phyloP scores from a whole-genome alignment of 2,797 vertebrate species.

The Cryptoprocta ferox region DNA sequence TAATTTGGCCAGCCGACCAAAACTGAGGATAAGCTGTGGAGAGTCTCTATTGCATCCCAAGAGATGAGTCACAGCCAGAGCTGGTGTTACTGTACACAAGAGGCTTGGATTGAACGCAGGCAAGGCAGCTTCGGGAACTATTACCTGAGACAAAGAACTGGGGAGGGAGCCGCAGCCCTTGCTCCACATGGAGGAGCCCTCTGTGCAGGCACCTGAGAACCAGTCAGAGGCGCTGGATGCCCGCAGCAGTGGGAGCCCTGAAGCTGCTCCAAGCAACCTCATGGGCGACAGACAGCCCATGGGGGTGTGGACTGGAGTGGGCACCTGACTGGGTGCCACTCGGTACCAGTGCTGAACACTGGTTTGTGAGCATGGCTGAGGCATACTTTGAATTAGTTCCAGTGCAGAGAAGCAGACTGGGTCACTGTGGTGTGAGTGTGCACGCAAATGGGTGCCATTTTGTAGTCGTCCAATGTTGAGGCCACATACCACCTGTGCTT shows the following conservation, averaged over 20 bases:
- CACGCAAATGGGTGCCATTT: neutral
- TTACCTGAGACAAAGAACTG: neutral
- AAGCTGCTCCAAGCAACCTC: neutral
- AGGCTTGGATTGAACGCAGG: neutral
- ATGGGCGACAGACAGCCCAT: neutral
- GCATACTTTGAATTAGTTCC: neutral
- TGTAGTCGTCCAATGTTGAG: neutral
- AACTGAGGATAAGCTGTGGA: neutral
- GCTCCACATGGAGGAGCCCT: neutral
- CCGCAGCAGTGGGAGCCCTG: neutral
- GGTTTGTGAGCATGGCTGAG: neutral
- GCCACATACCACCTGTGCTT: neutral
- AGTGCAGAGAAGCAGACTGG: neutral
- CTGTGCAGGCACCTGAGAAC: neutral
- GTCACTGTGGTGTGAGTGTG: neutral
- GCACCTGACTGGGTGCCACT: neutral
- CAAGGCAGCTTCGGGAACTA: neutral
- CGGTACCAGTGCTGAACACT: neutral
- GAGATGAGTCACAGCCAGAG: neutral
- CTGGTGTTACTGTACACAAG: no score
- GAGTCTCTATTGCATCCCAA: neutral
- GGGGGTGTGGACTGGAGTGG: neutral
- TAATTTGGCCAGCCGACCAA: neutral
- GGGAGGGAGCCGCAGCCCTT: no score
- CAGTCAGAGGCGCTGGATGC: no score